Percentiles rank a stretch among this genome's conserved stretches.
Evolutionary conservation across 2,888 invertebrate species (phyloP).

Genomic region (Alloplasta piceator): DNA sequence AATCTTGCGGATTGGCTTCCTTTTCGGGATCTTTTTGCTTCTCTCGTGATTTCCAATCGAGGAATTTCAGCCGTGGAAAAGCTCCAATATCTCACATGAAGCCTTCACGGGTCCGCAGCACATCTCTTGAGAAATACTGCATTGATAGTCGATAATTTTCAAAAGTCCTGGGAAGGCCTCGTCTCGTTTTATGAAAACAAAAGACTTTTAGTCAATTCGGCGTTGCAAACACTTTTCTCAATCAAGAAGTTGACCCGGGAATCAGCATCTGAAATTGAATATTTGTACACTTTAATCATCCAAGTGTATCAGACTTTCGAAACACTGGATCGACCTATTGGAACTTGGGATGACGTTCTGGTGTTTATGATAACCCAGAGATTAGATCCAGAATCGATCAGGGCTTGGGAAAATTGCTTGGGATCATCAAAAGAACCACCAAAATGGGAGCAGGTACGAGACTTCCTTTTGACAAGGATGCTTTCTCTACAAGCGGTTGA

Average conservation of each 20-base stretch:
- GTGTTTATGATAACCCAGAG: conserved; percentile 27
- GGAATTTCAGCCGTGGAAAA: background rate
- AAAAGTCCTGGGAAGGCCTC: background rate
- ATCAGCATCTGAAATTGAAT: conserved; percentile 23
- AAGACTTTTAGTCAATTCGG: background rate
- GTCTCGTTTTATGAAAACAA: background rate
- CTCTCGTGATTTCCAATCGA: background rate
- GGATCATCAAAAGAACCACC: conserved; percentile 39
- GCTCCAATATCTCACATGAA: background rate
- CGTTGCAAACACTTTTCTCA: conserved; percentile 2
- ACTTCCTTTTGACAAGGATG: conserved; percentile 30
- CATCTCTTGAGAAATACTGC: background rate
- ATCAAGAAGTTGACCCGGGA: background rate
- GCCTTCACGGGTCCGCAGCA: background rate
- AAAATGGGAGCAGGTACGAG: conserved; percentile 20
- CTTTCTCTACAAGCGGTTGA: conserved; percentile 25
- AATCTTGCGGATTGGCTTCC: background rate
- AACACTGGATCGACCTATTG: conserved; percentile 30
- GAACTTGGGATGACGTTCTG: conserved; percentile 28
- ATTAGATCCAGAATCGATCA: conserved; percentile 33
- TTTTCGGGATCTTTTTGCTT: conserved; percentile 1
- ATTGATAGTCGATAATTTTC: background rate
- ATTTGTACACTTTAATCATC: conserved; percentile 22
- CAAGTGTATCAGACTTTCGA: conserved; percentile 30
- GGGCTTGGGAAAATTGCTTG: conserved; percentile 27